Conservation (phyloP, 2,888 invertebrate species). For the Phorcus lineatus region DNA sequence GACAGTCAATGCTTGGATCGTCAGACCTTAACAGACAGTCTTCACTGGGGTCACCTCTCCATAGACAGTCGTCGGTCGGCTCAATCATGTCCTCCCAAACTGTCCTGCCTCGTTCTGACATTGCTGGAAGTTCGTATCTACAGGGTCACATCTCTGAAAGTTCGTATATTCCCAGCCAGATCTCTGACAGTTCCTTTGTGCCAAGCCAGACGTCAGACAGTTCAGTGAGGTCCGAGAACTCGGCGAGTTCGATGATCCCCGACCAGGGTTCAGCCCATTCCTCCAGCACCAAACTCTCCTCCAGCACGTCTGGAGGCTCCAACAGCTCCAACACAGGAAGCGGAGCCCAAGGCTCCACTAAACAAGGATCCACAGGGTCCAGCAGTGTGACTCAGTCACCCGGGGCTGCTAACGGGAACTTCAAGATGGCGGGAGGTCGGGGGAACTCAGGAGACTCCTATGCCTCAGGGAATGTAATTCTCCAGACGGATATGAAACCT, state of each 20-base stretch:
- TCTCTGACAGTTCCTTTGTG: no score
- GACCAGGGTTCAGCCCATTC: conserved; percentile 6
- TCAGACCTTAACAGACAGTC: no score
- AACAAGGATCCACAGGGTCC: not conserved
- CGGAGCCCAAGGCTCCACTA: no score
- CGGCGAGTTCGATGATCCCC: not conserved
- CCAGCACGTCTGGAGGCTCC: not conserved
- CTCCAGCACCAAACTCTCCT: not conserved
- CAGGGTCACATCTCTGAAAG: no score
- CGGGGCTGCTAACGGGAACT: not conserved
- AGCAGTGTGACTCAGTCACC: not conserved
- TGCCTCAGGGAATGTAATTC: not conserved
- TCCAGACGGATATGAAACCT: not conserved
- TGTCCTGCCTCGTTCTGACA: no score
- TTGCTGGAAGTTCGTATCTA: no score
- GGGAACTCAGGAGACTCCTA: not conserved
- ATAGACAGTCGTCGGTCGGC: no score
- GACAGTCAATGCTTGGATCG: no score
- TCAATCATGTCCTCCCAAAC: no score
- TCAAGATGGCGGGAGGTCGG: not conserved
- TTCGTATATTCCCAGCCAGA: no score
- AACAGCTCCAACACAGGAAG: not conserved
- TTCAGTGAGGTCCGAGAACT: not conserved
- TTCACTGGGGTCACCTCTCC: no score
- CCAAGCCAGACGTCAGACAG: no score